These are phyloP conservation scores for Anastatus disparis DNA, from an alignment of 1,140 invertebrate species.

Conservation along the genomic window DNA sequence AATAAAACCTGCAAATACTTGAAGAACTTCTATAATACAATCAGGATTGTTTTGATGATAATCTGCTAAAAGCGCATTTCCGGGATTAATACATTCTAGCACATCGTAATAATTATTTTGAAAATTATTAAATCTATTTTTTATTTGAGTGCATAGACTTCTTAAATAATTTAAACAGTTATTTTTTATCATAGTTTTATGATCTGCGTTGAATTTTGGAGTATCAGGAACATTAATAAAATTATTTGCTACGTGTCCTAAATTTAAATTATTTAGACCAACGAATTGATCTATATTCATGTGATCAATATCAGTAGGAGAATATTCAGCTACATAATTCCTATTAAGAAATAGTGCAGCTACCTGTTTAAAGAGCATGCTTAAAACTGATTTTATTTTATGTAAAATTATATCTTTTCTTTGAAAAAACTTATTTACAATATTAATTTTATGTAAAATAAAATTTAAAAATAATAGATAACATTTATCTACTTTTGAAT, in stretches of 20 bases:
- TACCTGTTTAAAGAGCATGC: background rate
- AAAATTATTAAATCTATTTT: background rate
- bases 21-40: background rate
- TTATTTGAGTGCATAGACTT: background rate
- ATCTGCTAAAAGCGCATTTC: background rate
- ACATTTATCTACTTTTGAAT: background rate
- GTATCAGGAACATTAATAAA: slow-evolving; percentile 18
- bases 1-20: background rate
- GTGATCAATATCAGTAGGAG: slow-evolving; percentile 19
- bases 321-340: slow-evolving; percentile 12
- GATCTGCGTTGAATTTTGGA: background rate
- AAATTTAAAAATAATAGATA: slow-evolving; percentile 30
- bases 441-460: background rate
- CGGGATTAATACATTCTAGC: background rate
- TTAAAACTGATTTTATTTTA: no score
- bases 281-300: background rate
- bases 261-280: slow-evolving; percentile 7
- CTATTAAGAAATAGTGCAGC: background rate
- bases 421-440: no score
- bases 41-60: background rate
- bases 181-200: background rate
- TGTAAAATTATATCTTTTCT: no score
- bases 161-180: background rate
- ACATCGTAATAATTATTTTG: background rate
- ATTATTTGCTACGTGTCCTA: slow-evolving; percentile 14